Percentiles rank a stretch among this genome's conserved stretches.
phyloP scores from a whole-genome alignment of 2,888 invertebrate genomes.

The Maniola hyperantus region DNA sequence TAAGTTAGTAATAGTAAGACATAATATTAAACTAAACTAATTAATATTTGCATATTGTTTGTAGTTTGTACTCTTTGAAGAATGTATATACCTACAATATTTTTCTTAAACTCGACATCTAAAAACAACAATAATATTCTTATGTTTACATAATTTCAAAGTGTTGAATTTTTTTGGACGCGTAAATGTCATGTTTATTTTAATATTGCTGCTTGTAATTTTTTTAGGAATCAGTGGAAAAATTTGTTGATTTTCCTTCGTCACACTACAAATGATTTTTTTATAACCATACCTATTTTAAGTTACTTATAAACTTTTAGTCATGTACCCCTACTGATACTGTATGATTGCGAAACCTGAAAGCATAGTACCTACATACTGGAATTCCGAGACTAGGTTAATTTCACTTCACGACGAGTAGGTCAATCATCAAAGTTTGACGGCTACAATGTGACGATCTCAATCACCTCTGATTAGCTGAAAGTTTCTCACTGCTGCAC shows the following conservation, averaged over 20 bases:
- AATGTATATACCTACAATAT: background rate
- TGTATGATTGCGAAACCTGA: too few species aligned
- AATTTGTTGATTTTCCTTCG: background rate
- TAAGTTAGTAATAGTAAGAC: background rate
- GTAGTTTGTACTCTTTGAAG: background rate
- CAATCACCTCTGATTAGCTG: too few species aligned
- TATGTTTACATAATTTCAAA: constrained; percentile 7
- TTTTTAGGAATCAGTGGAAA: constrained; percentile 7
- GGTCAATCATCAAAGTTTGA: too few species aligned
- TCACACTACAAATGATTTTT: background rate
- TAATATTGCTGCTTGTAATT: constrained; percentile 8
- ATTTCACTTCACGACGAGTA: too few species aligned
- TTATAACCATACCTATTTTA: background rate
- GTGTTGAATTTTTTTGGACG: constrained; percentile 17
- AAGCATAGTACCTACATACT: too few species aligned
- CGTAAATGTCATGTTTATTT: constrained; percentile 24
- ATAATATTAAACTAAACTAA: constrained; percentile 10
- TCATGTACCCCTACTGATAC: background rate
- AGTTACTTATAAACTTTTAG: background rate
- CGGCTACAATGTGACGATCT: too few species aligned
- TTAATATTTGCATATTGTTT: constrained; percentile 22
- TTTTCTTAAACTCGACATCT: constrained; percentile 9
- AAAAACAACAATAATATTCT: background rate
- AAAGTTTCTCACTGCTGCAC: too few species aligned
- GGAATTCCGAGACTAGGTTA: too few species aligned